Conservation (phyloP, 2,888 invertebrate species). For the Eutolmus rufibarbis region DNA sequence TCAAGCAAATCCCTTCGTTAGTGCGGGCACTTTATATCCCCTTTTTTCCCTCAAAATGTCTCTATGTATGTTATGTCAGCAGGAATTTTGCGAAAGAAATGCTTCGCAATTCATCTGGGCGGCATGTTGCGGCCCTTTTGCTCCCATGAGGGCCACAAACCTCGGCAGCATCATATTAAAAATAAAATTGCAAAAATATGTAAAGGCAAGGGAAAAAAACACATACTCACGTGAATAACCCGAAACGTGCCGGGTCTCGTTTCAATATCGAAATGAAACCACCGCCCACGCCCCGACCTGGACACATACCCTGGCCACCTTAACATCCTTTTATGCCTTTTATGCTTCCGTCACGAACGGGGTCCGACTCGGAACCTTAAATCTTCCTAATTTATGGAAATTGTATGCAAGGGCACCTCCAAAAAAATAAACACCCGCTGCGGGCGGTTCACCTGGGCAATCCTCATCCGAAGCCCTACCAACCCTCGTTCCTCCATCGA, state of each 20-base stretch:
- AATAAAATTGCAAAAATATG: neutral
- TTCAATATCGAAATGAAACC: neutral
- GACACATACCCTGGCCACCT: neutral
- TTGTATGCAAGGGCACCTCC: neutral
- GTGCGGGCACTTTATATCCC: neutral
- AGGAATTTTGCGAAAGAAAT: neutral
- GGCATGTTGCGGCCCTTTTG: neutral
- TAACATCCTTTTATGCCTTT: neutral
- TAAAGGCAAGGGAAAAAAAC: neutral
- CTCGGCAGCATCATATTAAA: neutral
- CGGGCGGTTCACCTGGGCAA: neutral
- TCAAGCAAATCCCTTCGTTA: neutral
- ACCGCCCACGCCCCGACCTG: neutral
- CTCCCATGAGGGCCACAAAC: neutral
- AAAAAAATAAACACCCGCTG: neutral
- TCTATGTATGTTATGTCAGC: neutral
- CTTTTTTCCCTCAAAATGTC: neutral
- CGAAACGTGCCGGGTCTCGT: neutral
- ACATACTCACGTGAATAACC: neutral
- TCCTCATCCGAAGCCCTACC: neutral
- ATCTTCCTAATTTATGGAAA: neutral
- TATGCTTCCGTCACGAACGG: neutral
- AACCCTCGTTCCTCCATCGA: neutral
- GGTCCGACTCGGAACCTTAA: neutral
- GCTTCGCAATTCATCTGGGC: neutral